Base-by-base conservation (phyloP, 1,140 invertebrate species). In the Bombus sylvicola region DNA sequence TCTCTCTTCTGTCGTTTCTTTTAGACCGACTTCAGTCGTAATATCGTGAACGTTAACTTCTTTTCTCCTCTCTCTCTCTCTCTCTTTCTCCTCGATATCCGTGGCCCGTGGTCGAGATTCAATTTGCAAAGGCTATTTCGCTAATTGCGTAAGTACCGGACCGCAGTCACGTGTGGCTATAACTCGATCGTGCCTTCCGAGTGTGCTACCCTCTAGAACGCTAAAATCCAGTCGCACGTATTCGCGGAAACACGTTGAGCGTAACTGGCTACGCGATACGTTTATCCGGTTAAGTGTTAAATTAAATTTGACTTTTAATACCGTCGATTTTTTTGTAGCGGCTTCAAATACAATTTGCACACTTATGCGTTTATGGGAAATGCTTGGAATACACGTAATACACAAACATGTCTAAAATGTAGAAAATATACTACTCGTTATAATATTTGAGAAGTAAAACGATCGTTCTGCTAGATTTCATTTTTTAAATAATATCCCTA, bases 101-200 rank as follows among this genome's bases (percentile, higher is more conserved):
- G 57, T 76, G 41, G 72, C 39, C 39, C 71, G 76, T 57, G 86
- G 90, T 91, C 77, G 84, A 88, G 88, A 91, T 91, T 91, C 88
- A 91, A 91, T 91, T 91, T 91, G 90, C 90, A 85, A 88, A 78
- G 82, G 88, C 90, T 83, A 91, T 91, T 91, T 83, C 82, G 81
- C 85, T 91, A 91, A 91, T 91, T 91, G 90, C 84, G 68, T 87
- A 90, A 91, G 82, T 91, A 90, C 86, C 81, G 85, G 77, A 89
- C 89, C 89, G 80, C 89, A 87, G 87, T 88, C 90, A 88, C 90
- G 87, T 86, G 89, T 89, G 88, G 88, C 78, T 74, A 75, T 79
- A 64, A 84, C 68, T 81, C 59, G 73, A 43, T 83, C 86, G 76
- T 89, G 83, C 80, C 78, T 83, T 83, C 75, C 47, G 87, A 85